Evolutionary conservation across 64 coral and sea anemone genomes (phyloP).

Genomic region (Stichodactyla mertensii): DNA sequence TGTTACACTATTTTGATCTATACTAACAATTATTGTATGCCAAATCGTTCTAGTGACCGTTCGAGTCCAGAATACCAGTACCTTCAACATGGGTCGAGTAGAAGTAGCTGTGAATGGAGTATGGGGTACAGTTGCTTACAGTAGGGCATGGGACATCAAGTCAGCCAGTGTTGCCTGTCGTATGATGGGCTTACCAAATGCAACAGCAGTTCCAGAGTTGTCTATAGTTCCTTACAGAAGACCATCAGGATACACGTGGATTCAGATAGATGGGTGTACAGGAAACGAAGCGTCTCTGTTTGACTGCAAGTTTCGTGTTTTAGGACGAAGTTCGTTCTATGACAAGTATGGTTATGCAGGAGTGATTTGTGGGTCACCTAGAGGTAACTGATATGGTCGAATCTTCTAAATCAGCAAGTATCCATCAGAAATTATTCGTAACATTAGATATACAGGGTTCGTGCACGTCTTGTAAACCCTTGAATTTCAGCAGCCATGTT

Average conservation of each 20-base stretch:
- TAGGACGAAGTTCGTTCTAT: neutral
- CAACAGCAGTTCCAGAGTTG: neutral
- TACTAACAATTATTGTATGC: neutral
- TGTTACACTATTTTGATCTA: too few species aligned
- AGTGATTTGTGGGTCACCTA: neutral
- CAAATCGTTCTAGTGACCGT: neutral
- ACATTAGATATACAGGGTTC: too few species aligned
- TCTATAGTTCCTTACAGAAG: neutral
- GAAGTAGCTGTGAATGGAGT: neutral
- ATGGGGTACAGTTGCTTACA: neutral
- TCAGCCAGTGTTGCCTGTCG: neutral
- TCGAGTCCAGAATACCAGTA: neutral
- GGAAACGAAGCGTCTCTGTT: neutral
- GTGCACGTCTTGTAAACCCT: too few species aligned
- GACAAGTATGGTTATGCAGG: neutral
- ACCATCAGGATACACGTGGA: neutral
- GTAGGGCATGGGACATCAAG: neutral
- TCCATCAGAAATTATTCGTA: too few species aligned
- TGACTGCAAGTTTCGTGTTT: neutral
- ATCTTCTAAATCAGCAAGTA: too few species aligned
- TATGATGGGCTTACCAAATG: neutral
- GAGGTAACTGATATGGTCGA: neutral
- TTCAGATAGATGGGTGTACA: neutral
- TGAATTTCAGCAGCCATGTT: too few species aligned
- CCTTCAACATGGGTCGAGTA: neutral